These are phyloP conservation scores for Synchiropus splendidus DNA, from an alignment of 2,113 vertebrate species.

Conservation along the genomic window DNA sequence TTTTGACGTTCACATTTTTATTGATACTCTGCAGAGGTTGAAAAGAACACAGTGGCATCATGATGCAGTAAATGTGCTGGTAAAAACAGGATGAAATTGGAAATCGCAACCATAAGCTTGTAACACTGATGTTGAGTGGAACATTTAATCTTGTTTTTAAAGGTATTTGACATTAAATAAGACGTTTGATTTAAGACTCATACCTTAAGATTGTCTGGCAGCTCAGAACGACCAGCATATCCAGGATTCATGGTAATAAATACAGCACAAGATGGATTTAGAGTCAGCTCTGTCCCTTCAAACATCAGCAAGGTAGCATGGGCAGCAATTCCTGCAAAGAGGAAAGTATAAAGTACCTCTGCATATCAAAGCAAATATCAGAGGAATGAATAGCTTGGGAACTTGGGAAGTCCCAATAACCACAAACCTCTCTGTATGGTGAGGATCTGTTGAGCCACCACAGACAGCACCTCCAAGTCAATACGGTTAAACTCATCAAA, in stretches of 20 bases:
- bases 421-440: constrained; percentile 86
- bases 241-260: constrained; percentile 95
- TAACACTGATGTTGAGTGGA: too few relatives aligned
- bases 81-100: too few relatives aligned
- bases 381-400: not conserved
- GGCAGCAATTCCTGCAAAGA: constrained; percentile 71
- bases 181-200: not conserved
- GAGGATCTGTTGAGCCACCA: constrained; percentile 89
- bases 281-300: constrained; percentile 82
- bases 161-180: too few relatives aligned
- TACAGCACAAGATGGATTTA: constrained; percentile 82
- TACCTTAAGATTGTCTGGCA: constrained; percentile 88
- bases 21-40: too few relatives aligned
- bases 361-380: not conserved
- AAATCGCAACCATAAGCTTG: too few relatives aligned
- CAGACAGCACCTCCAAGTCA: constrained; percentile 88
- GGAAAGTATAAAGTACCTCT: not conserved
- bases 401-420: constrained; percentile 2
- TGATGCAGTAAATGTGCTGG: too few relatives aligned
- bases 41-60: too few relatives aligned
- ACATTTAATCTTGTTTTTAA: too few relatives aligned
- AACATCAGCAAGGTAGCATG: constrained; percentile 71
- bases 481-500: constrained; percentile 94
- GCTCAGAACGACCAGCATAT: constrained; percentile 83
- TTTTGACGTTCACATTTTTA: too few relatives aligned